Evolutionary conservation across 2,888 invertebrate genomes (phyloP), one percentile per base, ranked within the genome.

Genomic region (Cephus sareptanus): DNA sequence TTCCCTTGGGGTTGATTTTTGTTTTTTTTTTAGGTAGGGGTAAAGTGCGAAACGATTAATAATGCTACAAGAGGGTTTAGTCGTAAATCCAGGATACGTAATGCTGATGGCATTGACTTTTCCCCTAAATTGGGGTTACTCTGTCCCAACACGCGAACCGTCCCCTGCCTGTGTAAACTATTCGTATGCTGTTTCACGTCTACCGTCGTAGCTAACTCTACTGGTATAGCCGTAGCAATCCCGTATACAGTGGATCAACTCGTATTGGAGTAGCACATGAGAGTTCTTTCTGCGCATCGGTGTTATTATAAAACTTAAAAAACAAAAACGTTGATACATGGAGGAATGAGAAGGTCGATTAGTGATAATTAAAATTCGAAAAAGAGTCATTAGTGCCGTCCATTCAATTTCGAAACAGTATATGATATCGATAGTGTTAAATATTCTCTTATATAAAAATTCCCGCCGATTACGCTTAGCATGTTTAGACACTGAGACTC

Each of bases 61-160:
- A 56, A 56, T 56, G 23, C 0, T 56, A 23, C 9, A 56, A 23
- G 56, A 23, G 56, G 56, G 56, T 23, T 23, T 9, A 3, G 15
- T 13, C 79, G 82, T 84, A 83, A 84, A 83, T 84, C 84, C 84
- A 84, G 81, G 15, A 76, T 78, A 76, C 74, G 77, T 77, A 81
- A 82, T 80, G 79, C 76, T 56, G 77, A 76, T 76, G 76, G 82
- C 83, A 86, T 85, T 81, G 83, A 85, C 83, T 83, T 69, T 56
- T 56, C 6, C 73, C 76, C 76, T 76, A 78, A 79, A 82, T 81
- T 79, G 74, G 79, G 76, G 77, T 84, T 80, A 81, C 79, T 82
- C 80, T 85, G 78, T 70, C 80, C 74, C 75, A 79, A 79, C 82
- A 81, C 82, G 83, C 81, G 79, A 83, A 74, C 56, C 74, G 12